Conservation (phyloP, 23 tunicate species). For the Ciona savignyi region DNA sequence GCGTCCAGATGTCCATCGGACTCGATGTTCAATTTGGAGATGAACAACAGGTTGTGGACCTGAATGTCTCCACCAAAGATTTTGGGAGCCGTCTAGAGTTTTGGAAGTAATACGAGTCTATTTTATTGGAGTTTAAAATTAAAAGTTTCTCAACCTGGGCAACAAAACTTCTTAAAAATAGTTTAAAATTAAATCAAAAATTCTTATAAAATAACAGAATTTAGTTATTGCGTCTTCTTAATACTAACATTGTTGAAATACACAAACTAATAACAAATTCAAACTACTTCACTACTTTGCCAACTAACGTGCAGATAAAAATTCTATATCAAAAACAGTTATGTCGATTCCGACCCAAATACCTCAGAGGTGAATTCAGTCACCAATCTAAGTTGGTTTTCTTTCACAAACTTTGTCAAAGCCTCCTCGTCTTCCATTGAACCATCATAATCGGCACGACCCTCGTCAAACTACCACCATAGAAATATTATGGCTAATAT, state of each 20-base stretch:
- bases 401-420: slow-evolving; percentile 56
- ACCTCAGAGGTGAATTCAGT: slow-evolving; percentile 96
- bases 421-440: slow-evolving; percentile 35
- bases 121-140: background rate
- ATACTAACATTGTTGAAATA: too few species aligned
- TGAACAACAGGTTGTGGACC: slow-evolving; percentile 78
- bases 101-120: background rate
- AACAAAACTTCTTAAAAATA: too few species aligned
- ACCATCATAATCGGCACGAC: slow-evolving; percentile 81
- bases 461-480: slow-evolving; percentile 94
- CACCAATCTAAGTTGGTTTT: slow-evolving; percentile 74
- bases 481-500: slow-evolving; percentile 1
- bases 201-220: too few species aligned
- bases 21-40: slow-evolving; percentile 56
- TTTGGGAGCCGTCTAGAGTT: slow-evolving; percentile 81
- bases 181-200: too few species aligned
- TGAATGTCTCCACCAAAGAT: slow-evolving; percentile 96
- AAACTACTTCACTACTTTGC: too few species aligned
- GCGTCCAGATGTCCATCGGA: slow-evolving; percentile 23
- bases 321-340: too few species aligned
- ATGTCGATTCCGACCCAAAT: too few species aligned
- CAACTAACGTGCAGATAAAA: too few species aligned
- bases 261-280: too few species aligned
- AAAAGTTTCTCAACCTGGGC: background rate
- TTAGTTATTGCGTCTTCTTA: too few species aligned